phyloP scores from a whole-genome alignment of 2,888 invertebrate genomes.

The Brachylomia viminalis region DNA sequence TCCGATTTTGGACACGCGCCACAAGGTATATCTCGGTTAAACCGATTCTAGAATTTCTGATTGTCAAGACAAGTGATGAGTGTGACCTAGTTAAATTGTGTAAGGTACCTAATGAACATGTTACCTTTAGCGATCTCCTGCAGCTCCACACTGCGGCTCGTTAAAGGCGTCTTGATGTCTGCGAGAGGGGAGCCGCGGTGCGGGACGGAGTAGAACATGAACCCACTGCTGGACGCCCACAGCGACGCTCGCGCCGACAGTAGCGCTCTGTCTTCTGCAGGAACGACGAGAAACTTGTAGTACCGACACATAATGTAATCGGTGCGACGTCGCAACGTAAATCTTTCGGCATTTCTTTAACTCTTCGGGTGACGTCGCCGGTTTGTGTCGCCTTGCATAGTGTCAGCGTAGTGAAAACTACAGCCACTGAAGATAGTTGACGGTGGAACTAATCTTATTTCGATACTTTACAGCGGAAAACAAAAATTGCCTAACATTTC shows the following conservation, averaged over 20 bases:
- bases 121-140: conserved; percentile 94
- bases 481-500: no score
- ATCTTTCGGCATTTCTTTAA: neutral
- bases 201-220: conserved; percentile 97
- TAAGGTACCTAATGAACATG: neutral
- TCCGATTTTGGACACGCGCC: neutral
- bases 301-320: neutral
- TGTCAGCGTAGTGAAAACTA: no score
- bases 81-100: neutral
- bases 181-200: conserved; percentile 95
- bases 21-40: neutral
- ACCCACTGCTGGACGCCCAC: conserved; percentile 91
- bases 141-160: conserved; percentile 94
- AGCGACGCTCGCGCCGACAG: conserved; percentile 77
- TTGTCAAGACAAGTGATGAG: neutral
- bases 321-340: neutral
- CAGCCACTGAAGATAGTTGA: no score
- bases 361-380: no score
- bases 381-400: no score
- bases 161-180: conserved; percentile 93
- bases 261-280: conserved; percentile 50
- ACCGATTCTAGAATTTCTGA: neutral
- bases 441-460: no score
- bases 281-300: neutral
- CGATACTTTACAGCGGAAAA: no score